These are phyloP conservation scores for Cyclophora punctaria DNA, from an alignment of 2,888 invertebrate species.

Conservation along the genomic window DNA sequence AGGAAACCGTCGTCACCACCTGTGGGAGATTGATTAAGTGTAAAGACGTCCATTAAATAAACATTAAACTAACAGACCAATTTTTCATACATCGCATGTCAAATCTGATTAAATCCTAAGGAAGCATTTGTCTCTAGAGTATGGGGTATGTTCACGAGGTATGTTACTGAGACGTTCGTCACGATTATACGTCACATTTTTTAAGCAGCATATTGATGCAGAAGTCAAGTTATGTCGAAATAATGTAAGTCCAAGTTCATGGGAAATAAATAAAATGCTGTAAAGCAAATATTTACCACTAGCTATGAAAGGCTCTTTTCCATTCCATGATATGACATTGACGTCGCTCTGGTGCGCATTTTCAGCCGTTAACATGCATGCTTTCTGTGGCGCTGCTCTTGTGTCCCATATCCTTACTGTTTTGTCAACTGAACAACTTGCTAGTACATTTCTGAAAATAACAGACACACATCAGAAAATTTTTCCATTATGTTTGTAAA, in stretches of 20 bases:
- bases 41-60: neutral
- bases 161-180: too few relatives aligned
- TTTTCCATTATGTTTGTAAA: too few relatives aligned
- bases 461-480: too few relatives aligned
- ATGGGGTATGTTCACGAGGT: too few relatives aligned
- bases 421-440: conserved; percentile 92
- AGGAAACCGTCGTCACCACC: conserved; percentile 97
- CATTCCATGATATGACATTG: conserved; percentile 99
- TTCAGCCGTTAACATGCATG: conserved; percentile 91
- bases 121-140: too few relatives aligned
- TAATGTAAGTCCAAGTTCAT: too few relatives aligned
- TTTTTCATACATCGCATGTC: too few relatives aligned
- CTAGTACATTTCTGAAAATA: conserved; percentile 80
- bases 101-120: too few relatives aligned
- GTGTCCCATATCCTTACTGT: conserved; percentile 97
- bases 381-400: conserved; percentile 87
- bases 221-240: too few relatives aligned
- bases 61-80: neutral
- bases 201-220: too few relatives aligned
- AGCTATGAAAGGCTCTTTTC: conserved; percentile 89
- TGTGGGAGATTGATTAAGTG: conserved; percentile 16
- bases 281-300: conserved; percentile 73
- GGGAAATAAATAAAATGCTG: neutral
- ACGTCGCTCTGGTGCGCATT: conserved; percentile 94
- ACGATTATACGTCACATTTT: too few relatives aligned